A percentile compares a stretch with the other conserved stretches of the same genome.
Evolutionary conservation across 2,797 vertebrate genomes (phyloP).

Genomic region (Echiichthys vipera): DNA sequence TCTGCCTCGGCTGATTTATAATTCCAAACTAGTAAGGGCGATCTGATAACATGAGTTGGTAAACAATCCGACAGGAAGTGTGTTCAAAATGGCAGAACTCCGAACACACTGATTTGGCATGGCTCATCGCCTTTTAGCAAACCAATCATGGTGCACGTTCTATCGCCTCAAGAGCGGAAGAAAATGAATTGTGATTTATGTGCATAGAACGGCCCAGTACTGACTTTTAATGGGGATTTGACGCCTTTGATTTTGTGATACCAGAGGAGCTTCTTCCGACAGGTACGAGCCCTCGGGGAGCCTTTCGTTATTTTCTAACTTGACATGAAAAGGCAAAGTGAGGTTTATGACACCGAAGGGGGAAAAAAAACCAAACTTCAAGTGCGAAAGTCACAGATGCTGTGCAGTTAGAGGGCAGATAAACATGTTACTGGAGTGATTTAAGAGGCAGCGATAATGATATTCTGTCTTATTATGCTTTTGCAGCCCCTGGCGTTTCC

Average conservation of each 20-base stretch:
- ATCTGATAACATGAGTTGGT: constrained; percentile 49
- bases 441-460: constrained; percentile 42
- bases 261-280: constrained; percentile 48
- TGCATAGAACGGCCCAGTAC: neutral
- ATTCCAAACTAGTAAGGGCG: constrained; percentile 47
- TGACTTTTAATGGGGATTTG: constrained; percentile 48
- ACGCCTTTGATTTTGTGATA: constrained; percentile 59
- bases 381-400: constrained; percentile 14
- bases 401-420: constrained; percentile 19
- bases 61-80: constrained; percentile 41
- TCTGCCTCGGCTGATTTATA: constrained; percentile 37
- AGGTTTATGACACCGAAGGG: constrained; percentile 40
- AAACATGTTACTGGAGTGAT: constrained; percentile 20
- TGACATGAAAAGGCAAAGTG: constrained; percentile 57
- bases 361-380: constrained; percentile 51
- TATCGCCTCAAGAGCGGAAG: constrained; percentile 11
- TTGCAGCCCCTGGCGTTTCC: neutral
- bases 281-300: constrained; percentile 54
- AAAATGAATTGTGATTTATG: constrained; percentile 34
- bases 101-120: constrained; percentile 6
- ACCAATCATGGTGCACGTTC: constrained; percentile 6
- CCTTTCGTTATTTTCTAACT: constrained; percentile 41
- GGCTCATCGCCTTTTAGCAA: neutral
- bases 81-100: constrained; percentile 19
- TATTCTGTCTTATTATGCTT: constrained; percentile 6